phyloP scores from a whole-genome alignment of 2,888 invertebrate genomes.

The Tinea pellionella region DNA sequence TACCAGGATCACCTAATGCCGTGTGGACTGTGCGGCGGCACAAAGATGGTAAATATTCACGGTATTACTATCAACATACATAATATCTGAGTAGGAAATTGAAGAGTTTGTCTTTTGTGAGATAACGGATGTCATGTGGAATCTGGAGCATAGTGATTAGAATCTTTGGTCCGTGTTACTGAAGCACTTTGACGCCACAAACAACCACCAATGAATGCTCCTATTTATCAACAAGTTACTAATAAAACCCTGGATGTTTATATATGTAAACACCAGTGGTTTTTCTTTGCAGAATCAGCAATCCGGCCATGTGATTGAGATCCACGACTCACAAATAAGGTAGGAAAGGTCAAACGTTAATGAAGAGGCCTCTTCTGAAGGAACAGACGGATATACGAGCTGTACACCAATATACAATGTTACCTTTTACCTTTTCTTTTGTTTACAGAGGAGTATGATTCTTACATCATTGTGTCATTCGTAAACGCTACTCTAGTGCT shows the following conservation, averaged over 20 bases:
- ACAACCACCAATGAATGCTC: conserved; percentile 63
- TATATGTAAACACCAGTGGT: conserved; percentile 91
- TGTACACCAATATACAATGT: not conserved
- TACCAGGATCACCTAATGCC: conserved; percentile 99
- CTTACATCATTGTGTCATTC: conserved; percentile 99
- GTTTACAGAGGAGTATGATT: conserved; percentile 96
- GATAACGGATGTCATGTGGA: not conserved
- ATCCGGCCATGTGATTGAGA: conserved; percentile 52
- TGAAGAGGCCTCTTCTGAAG: not conserved
- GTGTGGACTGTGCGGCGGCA: conserved; percentile 99
- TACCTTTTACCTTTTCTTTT: conserved; percentile 50
- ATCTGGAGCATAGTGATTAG: conserved; percentile 58
- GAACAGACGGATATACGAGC: not conserved
- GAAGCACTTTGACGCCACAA: conserved; percentile 59
- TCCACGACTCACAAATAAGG: conserved; percentile 39
- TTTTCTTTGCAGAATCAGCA: conserved; percentile 83
- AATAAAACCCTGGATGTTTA: conserved; percentile 72
- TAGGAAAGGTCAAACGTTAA: conserved; percentile 40
- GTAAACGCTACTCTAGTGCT: conserved; percentile 96
- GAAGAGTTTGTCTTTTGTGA: not conserved
- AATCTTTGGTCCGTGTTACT: conserved; percentile 66
- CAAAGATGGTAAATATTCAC: conserved; percentile 86
- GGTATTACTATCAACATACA: too few species aligned
- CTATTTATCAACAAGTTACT: conserved; percentile 64
- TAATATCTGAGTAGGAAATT: too few species aligned